A percentile compares a stretch with the other conserved stretches of the same genome.
phyloP scores from a whole-genome alignment of 2,888 invertebrate genomes.

The Halocaridina rubra region DNA sequence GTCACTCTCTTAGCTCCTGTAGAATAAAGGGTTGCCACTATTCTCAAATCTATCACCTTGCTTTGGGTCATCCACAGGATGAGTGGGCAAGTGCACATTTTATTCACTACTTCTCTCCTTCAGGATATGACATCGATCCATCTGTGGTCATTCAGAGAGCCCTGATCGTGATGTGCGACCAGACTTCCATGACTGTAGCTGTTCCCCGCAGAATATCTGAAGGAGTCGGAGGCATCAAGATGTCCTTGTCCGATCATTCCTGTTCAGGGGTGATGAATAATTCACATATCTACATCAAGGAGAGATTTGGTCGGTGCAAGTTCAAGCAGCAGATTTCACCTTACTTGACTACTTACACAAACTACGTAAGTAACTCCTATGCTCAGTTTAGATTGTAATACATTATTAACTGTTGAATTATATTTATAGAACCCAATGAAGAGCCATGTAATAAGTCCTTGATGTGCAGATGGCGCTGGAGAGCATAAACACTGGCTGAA shows the following conservation, averaged over 20 bases:
- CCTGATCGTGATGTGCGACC: conserved; percentile 17
- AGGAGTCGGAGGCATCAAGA: conserved; percentile 7
- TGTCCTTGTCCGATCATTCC: conserved; percentile 18
- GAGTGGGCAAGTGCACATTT: not conserved
- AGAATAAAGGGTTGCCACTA: no score
- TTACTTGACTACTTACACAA: conserved; percentile 22
- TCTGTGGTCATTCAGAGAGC: not conserved
- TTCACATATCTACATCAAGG: conserved; percentile 23
- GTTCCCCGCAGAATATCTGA: conserved; percentile 4
- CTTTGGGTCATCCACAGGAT: no score
- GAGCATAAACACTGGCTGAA: no score
- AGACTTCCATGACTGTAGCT: conserved; percentile 6
- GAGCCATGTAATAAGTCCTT: no score
- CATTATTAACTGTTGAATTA: no score
- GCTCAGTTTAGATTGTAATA: no score
- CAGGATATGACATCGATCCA: conserved; percentile 36
- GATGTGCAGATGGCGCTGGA: no score
- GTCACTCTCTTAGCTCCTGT: no score
- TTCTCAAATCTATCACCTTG: no score
- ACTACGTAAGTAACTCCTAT: conserved; percentile 36
- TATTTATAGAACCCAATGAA: no score
- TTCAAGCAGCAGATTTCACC: not conserved
- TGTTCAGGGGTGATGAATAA: conserved; percentile 24
- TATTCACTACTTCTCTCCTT: not conserved
- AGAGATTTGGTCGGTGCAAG: conserved; percentile 1